These are phyloP conservation scores for Pollenia griseotomentosa DNA, from an alignment of 2,888 invertebrate genomes.

Conservation along the genomic window DNA sequence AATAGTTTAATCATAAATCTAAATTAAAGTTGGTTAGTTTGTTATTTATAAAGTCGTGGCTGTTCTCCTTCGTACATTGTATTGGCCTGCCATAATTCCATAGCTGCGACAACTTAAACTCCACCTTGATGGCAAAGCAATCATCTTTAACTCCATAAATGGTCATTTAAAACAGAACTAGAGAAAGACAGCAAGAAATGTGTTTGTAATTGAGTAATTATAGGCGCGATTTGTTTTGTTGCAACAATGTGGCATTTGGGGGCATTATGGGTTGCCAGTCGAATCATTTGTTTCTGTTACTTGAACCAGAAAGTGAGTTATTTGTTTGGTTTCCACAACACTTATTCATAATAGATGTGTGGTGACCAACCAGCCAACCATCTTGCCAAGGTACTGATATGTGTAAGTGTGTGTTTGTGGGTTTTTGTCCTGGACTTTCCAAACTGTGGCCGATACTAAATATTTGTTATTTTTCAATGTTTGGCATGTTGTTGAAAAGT, in stretches of 20 bases:
- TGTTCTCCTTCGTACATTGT: conserved; percentile 15
- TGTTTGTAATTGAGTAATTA: conserved; percentile 74
- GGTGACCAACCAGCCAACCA: conserved; percentile 32
- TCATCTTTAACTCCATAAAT: conserved; percentile 39
- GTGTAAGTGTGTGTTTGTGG: not conserved
- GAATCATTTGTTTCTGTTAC: conserved; percentile 47
- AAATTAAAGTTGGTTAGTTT: conserved; percentile 61
- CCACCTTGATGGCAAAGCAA: conserved; percentile 37
- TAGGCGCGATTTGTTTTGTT: conserved; percentile 60
- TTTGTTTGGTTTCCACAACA: conserved; percentile 55
- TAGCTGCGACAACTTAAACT: conserved; percentile 1
- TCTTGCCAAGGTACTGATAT: conserved; percentile 22
- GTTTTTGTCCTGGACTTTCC: conserved; percentile 25
- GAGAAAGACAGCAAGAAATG: conserved; percentile 39
- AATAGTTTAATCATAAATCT: conserved; percentile 77
- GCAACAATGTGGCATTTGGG: conserved; percentile 26
- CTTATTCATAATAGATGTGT: conserved; percentile 56
- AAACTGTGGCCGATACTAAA: conserved; percentile 60
- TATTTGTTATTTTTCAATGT: conserved; percentile 71
- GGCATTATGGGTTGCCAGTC: conserved; percentile 1
- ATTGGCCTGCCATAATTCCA: not conserved
- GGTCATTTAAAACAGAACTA: conserved; percentile 34
- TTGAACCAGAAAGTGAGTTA: conserved; percentile 55
- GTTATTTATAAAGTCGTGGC: not conserved
- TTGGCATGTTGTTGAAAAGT: conserved; percentile 72